Base-by-base conservation (phyloP, 2,888 invertebrate genomes). In the Heteromurus nitidus region DNA sequence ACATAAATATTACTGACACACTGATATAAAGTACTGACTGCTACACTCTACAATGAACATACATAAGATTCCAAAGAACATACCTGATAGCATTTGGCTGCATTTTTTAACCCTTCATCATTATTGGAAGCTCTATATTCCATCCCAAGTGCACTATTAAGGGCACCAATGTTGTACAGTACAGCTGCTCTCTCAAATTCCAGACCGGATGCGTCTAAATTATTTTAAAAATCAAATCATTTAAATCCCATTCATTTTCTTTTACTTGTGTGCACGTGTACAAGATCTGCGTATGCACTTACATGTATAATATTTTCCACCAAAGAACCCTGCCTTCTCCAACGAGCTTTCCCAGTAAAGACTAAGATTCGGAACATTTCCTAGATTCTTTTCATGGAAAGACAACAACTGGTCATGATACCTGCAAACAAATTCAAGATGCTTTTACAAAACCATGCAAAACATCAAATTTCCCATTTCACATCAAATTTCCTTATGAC, bases 301-400 rank as follows among this genome's bases (percentile, higher is more conserved):
- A 98, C 98, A 96, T 85, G 98, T 91, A 89, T 96, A 96, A 89
- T 95, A 94, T 89, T 95, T 93, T 82, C 96, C 96, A 82, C 95
- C 95, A 90, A 99, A 98, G 87, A 98, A 93, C 11, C 96, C 95
- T 73, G 96, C 96, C 88, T 95, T 96, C 89, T 98, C 98, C 89
- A 99, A 99, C 0, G 99, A 98, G 93, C 99, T 98, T 90, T 98
- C 97, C 99, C 99, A 99, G 90, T 99, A 95, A 84, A 98, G 95
- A 89, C 95, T 95, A 0, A 82, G 47, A 31, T 73, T 74, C 73
- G 98, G 93, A 90, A 98, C 98, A 87, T 96, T 94, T 1, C 96
- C 93, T 0, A 98, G 96, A 85, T 99, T 93, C 91, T 99, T 99
- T 80, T 93, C 92, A 90, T 98, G 98, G 89, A 99, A 91, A 3